Evolutionary conservation across 1,140 invertebrate genomes (phyloP), one percentile per base, ranked within the genome.

Genomic region (Hyphantria cunea): DNA sequence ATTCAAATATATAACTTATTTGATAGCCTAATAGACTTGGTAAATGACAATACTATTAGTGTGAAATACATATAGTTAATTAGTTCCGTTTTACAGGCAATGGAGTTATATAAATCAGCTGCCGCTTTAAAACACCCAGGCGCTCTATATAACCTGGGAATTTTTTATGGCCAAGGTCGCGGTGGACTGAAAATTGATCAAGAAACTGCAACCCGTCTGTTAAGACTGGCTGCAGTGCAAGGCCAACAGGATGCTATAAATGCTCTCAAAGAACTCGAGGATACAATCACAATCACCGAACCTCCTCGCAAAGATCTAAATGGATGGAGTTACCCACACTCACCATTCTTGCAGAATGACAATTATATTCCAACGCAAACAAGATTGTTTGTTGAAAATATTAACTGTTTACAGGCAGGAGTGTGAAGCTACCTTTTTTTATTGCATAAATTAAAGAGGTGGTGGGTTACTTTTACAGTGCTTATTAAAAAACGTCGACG

Each of bases 121-220:
- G 92, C 93, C n/a, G 76, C 91, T 12, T 72, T 84, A 48, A 92
- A 93, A 25, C 93, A 94, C 76, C 84, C 93, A 3, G 91, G 91
- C 66, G 93, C 93, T 0, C 89, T 93, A 58, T 94, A 94, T 76
- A 94, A 94, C 68, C 82, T 94, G 33, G 93, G 92, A 8, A 91
- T 94, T 42, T 94, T 92, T 68, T 89, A 94, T 80, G 93, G 92
- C 7, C 93, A 94, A 78, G 94, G 93, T 1, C 86, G 89, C 65
- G 94, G 93, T 25, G 93, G 92, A 0, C 76, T 94, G 0, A 52
- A 79, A 9, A 66, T 79, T 8, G 89, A 93, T 66, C 62, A 72
- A 11, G 74, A 77, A 14, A 90, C 71, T 7, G 93, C 93, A 3
- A 87, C 87, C 8, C 63, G 89, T 13, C 87, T 93, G 15, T 88